These are phyloP conservation scores for Acrobasis repandana DNA, from an alignment of 2,888 invertebrate genomes.

Conservation along the genomic window DNA sequence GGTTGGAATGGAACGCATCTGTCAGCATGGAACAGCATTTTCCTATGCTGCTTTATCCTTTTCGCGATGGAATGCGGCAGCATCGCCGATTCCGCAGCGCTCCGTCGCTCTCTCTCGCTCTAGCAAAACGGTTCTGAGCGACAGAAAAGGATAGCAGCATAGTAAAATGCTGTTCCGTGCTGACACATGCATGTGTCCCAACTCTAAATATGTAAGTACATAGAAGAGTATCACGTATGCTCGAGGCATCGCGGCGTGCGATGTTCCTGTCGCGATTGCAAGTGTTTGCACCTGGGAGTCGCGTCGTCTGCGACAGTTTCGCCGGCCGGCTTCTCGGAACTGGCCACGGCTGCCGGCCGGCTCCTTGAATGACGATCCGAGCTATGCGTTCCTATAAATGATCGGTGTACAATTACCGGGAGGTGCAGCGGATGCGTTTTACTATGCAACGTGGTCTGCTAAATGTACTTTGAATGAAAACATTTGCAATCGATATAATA, in stretches of 20 bases:
- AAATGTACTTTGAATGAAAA: not conserved
- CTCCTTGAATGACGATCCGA: constrained; percentile 62
- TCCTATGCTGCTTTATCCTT: no score
- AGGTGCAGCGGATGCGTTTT: constrained; percentile 5
- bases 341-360: constrained; percentile 42
- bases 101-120: no score
- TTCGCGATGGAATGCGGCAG: no score
- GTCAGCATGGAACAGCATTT: no score
- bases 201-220: no score
- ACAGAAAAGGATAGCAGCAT: no score
- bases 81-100: no score
- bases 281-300: constrained; percentile 58
- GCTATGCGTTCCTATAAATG: constrained; percentile 62
- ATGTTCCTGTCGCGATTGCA: constrained; percentile 10
- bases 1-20: no score
- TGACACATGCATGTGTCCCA: no score
- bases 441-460: not conserved
- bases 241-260: constrained; percentile 13
- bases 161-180: no score
- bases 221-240: constrained; percentile 2
- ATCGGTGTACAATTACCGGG: constrained; percentile 31
- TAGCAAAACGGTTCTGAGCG: no score
- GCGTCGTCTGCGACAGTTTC: constrained; percentile 57
- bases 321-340: constrained; percentile 59
- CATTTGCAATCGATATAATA: no score